Base-by-base conservation (phyloP, 2,888 invertebrate genomes). In the Drosophila setosimentum region DNA sequence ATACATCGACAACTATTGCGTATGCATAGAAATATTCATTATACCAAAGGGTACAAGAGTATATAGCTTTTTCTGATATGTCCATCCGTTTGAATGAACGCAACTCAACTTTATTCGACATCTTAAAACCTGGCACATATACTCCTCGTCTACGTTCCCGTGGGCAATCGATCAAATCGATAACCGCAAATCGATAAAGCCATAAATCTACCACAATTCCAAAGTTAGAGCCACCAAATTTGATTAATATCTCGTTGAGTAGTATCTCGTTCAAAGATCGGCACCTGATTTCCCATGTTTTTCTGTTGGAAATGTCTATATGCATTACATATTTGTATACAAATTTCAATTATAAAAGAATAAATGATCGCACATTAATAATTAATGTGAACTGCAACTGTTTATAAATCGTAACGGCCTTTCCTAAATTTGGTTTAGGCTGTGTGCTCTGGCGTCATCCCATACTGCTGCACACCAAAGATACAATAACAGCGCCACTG, bases 361-460 rank as follows among this genome's bases (percentile, higher is more conserved):
- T 2, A 42, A 42, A 42, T 21, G 5, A 21, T 40, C n/a, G 40
- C 40, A 42, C 21, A n/a, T 21, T 11, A 21, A 11, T n/a, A n/a
- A 21, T n/a, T 0, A 27, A 18, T 49, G 21, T 27, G 18, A 49
- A 27, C 6, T 49, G 18, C 24, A 45, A 21, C 16, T 24, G 21
- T 24, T 1, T 27, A 16, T n/a, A 13, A 7, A 3, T 4, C 6
- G 4, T 30, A n/a, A 30, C 37, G 6, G 7, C 3, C 1, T 24
- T 10, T 29, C 13, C 3, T 1, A 0, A 21, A 13, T 30, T 49
- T 13, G 35, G 16, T 33, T 35, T 33, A 96, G 96, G 96, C 93
- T 98, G 97, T 93, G 97, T 98, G 59, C 94, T 98, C 72, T 99
- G 99, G 98, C 95, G 98, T 92, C 98, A 98, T 94, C 98, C 98